Evolutionary conservation across 2,113 vertebrate genomes (phyloP).

Genomic region (Climacteris rufus): DNA sequence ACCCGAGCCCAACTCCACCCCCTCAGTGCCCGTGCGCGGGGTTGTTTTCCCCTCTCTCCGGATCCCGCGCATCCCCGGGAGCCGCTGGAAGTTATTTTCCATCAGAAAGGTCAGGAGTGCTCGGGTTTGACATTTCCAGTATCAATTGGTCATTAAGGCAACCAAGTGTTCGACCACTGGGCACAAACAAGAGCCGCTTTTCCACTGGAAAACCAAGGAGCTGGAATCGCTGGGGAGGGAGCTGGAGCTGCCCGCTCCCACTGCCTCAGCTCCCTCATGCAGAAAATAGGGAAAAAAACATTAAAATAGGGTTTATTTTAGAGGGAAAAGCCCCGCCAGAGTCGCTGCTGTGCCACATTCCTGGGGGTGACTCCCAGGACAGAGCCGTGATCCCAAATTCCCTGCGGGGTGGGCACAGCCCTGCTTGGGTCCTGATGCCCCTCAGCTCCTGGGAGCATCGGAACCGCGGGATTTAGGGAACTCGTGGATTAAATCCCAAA

Average conservation of each 20-base stretch:
- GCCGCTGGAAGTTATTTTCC: neutral
- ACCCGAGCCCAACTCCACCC: neutral
- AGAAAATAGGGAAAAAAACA: rapidly evolving
- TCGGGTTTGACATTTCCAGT: neutral
- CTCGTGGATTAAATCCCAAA: neutral
- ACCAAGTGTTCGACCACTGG: too few species aligned
- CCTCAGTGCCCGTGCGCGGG: rapidly evolving
- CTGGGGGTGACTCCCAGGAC: neutral
- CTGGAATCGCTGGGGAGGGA: neutral
- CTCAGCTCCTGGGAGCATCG: neutral
- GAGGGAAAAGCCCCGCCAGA: neutral
- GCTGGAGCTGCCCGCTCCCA: neutral
- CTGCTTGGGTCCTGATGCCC: too few species aligned
- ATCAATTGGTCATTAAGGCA: neutral
- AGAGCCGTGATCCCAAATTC: neutral
- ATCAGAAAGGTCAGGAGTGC: neutral
- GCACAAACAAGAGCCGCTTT: neutral
- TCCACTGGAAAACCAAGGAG: neutral
- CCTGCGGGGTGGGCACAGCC: rapidly evolving
- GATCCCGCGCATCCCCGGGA: neutral
- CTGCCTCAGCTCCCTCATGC: rapidly evolving
- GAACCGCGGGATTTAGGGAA: neutral
- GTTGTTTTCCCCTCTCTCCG: neutral
- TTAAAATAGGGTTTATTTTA: neutral
- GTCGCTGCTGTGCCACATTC: rapidly evolving